phyloP scores from a whole-genome alignment of 2,113 vertebrate species.

The Merops nubicus region DNA sequence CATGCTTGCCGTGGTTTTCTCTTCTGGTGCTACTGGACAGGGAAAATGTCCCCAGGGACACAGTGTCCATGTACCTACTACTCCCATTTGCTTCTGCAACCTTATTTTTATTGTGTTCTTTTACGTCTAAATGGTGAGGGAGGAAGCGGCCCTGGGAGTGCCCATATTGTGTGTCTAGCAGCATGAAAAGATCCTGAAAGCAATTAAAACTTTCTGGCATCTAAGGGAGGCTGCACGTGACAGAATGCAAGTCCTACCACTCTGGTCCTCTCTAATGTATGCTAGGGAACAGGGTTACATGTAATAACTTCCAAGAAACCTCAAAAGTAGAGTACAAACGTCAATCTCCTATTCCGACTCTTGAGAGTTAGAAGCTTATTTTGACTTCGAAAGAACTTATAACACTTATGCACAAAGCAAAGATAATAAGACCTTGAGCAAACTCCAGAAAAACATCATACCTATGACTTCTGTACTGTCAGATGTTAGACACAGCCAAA shows the following conservation, averaged over 20 bases:
- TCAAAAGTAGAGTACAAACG: background rate
- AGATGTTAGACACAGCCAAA: fast-evolving
- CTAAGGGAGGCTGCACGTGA: background rate
- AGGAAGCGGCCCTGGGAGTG: background rate
- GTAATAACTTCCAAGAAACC: background rate
- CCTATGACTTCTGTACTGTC: background rate
- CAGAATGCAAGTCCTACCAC: background rate
- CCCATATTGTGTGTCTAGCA: background rate
- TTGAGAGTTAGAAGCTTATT: background rate
- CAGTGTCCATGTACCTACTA: background rate
- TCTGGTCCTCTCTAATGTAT: background rate
- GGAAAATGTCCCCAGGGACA: background rate
- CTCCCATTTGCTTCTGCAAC: background rate
- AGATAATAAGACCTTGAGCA: background rate
- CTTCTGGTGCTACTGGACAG: background rate
- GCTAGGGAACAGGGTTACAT: background rate
- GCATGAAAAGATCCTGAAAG: background rate
- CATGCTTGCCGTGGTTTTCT: background rate
- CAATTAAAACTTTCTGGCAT: background rate
- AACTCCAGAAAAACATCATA: background rate
- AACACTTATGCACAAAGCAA: background rate
- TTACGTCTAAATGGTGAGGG: background rate
- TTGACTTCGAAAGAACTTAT: background rate
- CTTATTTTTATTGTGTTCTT: background rate
- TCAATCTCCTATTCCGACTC: background rate